Evolutionary conservation across 2,888 invertebrate genomes (phyloP).

Genomic region (Chloromyia formosa): DNA sequence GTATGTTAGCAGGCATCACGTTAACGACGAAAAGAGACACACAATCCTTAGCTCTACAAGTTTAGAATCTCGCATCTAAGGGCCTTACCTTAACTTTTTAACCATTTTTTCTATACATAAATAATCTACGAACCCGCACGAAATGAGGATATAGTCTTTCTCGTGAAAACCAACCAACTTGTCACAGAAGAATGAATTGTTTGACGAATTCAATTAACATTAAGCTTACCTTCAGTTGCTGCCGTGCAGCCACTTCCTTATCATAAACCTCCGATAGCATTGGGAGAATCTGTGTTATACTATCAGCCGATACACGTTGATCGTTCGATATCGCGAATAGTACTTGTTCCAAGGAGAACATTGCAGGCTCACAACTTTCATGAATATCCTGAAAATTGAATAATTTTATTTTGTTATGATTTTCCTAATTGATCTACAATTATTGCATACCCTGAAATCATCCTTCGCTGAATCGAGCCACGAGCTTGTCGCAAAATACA

Average conservation of each 20-base stretch:
- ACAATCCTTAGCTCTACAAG: no score
- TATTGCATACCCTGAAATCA: conserved; percentile 73
- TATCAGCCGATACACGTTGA: conserved; percentile 69
- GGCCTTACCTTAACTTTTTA: no score
- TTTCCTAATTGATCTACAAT: not conserved
- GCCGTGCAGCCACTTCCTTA: conserved; percentile 72
- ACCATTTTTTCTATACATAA: no score
- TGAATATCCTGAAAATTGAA: conserved; percentile 72
- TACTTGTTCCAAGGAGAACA: conserved; percentile 87
- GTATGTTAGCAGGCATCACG: no score
- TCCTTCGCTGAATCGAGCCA: conserved; percentile 80
- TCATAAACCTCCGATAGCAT: conserved; percentile 66
- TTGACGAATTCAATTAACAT: no score
- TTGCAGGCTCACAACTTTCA: conserved; percentile 86
- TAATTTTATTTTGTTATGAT: conserved; percentile 3
- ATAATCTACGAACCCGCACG: no score
- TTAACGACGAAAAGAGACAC: no score
- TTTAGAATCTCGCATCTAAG: no score
- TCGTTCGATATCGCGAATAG: conserved; percentile 79
- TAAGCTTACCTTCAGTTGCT: conserved; percentile 66
- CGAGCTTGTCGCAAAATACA: conserved; percentile 84
- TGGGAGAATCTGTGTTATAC: conserved; percentile 73
- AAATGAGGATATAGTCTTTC: no score
- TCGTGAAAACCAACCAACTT: no score
- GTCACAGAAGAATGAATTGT: no score